Base-by-base conservation (phyloP, 1,140 invertebrate species). In the Aleiodes sp. region DNA sequence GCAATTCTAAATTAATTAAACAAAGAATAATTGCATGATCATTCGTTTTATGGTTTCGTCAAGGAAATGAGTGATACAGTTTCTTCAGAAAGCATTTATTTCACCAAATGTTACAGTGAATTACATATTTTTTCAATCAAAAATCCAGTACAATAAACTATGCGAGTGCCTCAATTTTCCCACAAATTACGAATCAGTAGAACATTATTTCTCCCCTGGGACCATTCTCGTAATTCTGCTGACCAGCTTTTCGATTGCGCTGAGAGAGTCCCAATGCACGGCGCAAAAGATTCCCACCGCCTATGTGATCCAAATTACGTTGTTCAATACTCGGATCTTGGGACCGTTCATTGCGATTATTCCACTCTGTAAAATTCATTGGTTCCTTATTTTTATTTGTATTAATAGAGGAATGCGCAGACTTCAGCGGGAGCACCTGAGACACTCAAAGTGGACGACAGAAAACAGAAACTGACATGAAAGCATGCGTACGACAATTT, bases 281-380 rank as follows among this genome's bases (percentile, higher is more conserved):
- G 62, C 80, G 61, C 4, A 87, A 76, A 10, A 88, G 73, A 74
- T 87, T 86, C 3, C 78, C 83, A 33, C 84, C 86, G 26, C 85
- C 86, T 56, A 88, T 80, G 16, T 82, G 76, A 71, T 87, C 84
- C 16, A 87, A 75, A 70, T 84, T 75, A 31, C 82, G 78, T 76
- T 74, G 67, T 80, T 77, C 7, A 78, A 9, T 59, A 79, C 79
- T 80, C 80, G 4, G 84, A 74, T 9, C 80, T 76, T 35, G 76
- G 75, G 9, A 81, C 46, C 67, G 82, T 82, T 14, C 78, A 79
- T 19, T 78, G 75, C 4, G 14, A 61, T 21, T 29, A 7, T 2
- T n/a, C 59, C 29, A 61, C n/a, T 61, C 59, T 61, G 35, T 31
- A 35, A 37, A n/a, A 56, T 56, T 7, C 4, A 56, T 2, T 56